These are phyloP conservation scores for Epizoanthus illoricatus DNA, from an alignment of 92 coral and sea anemone genomes.

Conservation along the genomic window DNA sequence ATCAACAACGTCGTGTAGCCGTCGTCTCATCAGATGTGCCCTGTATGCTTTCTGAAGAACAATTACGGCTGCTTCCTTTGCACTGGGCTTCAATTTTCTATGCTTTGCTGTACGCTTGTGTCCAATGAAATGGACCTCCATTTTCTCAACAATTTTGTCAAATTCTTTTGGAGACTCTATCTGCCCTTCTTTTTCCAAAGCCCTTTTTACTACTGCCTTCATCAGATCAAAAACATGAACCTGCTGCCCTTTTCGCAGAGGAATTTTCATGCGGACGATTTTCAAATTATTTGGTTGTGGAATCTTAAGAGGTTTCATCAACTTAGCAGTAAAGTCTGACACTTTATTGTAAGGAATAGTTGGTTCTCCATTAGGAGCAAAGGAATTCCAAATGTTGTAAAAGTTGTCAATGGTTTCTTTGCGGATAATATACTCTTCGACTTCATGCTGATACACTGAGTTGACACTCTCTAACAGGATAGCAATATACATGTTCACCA, in stretches of 20 bases:
- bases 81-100: neutral
- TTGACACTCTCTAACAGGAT: slow-evolving; percentile 44
- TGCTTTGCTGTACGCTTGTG: neutral
- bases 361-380: slow-evolving; percentile 40
- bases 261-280: slow-evolving; percentile 42
- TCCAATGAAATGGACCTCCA: slow-evolving; percentile 44
- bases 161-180: slow-evolving; percentile 26
- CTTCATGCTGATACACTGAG: slow-evolving; percentile 27
- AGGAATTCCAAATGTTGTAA: slow-evolving; percentile 44
- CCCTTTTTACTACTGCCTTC: slow-evolving; percentile 48
- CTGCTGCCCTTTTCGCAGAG: slow-evolving; percentile 38
- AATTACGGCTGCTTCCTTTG: neutral
- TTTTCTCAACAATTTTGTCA: slow-evolving; percentile 45
- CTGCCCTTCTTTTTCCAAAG: slow-evolving; percentile 22
- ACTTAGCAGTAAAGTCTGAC: slow-evolving; percentile 42
- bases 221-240: slow-evolving; percentile 51
- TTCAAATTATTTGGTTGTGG: slow-evolving; percentile 34
- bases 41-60: slow-evolving; percentile 12
- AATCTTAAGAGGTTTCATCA: slow-evolving; percentile 47
- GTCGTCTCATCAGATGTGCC: neutral
- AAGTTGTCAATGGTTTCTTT: slow-evolving; percentile 47
- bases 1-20: neutral
- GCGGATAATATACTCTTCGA: slow-evolving; percentile 32
- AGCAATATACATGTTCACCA: slow-evolving; percentile 55
- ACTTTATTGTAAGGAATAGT: slow-evolving; percentile 39